Conservation (phyloP, 2,113 vertebrate species). For the Gulo gulo region DNA sequence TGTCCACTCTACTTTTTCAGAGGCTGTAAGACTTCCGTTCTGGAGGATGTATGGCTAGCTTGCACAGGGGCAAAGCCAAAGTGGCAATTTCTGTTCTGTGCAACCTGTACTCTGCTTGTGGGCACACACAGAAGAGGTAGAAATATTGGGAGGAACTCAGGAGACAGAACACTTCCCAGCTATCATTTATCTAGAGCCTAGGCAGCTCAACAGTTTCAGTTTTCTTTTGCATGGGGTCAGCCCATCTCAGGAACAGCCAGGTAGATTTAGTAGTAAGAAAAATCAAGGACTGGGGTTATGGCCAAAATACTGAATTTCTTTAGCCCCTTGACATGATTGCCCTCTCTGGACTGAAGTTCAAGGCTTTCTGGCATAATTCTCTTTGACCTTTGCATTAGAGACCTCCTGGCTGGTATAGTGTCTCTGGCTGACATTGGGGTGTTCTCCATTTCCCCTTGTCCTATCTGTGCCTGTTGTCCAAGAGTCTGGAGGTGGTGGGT, state of each 20-base stretch:
- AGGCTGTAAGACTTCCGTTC: background rate
- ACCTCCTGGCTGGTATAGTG: background rate
- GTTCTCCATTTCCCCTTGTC: background rate
- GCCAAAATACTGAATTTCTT: background rate
- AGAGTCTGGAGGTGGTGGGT: background rate
- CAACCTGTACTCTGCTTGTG: background rate
- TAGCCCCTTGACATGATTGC: background rate
- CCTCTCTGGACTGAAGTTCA: background rate
- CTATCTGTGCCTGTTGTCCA: background rate
- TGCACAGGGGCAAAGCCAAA: background rate
- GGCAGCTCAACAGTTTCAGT: conserved; percentile 5
- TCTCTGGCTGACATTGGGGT: background rate
- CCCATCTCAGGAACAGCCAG: background rate
- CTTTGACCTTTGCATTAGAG: background rate
- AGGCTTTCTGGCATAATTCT: background rate
- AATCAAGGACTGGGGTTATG: background rate
- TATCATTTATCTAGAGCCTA: background rate
- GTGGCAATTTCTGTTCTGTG: background rate
- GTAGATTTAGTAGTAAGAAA: background rate
- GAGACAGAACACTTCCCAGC: background rate
- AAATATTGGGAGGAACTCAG: background rate
- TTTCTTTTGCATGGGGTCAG: conserved; percentile 33
- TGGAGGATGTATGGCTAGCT: background rate
- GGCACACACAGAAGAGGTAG: background rate
- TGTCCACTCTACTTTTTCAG: background rate